Conservation (phyloP, 1,140 invertebrate genomes). For the Holcopasites calliopsidis region DNA sequence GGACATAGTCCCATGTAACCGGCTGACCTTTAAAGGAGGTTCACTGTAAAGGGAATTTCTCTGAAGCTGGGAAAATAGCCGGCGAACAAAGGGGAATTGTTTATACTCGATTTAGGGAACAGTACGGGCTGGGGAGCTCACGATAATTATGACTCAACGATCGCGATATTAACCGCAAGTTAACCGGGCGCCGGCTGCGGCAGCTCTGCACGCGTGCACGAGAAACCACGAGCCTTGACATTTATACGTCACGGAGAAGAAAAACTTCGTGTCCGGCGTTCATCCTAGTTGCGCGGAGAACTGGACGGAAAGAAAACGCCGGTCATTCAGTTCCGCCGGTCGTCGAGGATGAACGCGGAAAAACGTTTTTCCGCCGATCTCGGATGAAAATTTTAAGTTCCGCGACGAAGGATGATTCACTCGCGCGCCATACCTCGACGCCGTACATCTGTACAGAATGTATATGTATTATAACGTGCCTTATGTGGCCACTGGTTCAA, state of each 20-base stretch:
- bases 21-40: neutral
- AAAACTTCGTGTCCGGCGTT: conserved; percentile 7
- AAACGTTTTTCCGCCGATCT: conserved; percentile 33
- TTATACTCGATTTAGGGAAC: neutral
- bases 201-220: conserved; percentile 32
- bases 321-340: neutral
- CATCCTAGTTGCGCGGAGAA: conserved; percentile 12
- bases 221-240: conserved; percentile 35
- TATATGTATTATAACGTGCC: too few species aligned
- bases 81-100: conserved; percentile 29
- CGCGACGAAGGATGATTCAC: conserved; percentile 39
- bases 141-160: conserved; percentile 41
- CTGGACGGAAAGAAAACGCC: neutral
- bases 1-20: neutral
- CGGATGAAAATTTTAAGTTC: conserved; percentile 41
- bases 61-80: neutral
- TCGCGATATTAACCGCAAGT: conserved; percentile 38
- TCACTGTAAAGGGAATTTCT: neutral
- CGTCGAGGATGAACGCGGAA: neutral
- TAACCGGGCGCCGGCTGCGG: conserved; percentile 14
- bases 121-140: neutral
- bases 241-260: conserved; percentile 45
- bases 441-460: neutral
- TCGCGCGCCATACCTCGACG: conserved; percentile 10
- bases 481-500: neutral